Base-by-base conservation (phyloP, 2,888 invertebrate genomes). In the Melipona bicolor region DNA sequence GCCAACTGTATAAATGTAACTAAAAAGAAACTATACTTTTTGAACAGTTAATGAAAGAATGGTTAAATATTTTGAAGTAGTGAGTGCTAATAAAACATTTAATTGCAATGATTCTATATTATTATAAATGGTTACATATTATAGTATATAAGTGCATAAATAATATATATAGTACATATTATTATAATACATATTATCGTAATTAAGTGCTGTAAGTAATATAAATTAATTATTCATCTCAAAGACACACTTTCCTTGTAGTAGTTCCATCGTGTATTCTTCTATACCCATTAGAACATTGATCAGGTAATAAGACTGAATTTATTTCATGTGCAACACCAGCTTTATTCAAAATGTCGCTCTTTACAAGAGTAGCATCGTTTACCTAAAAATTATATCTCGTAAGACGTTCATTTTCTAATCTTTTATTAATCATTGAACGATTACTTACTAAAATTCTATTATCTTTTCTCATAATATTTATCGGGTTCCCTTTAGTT, bases 271-370 rank as follows among this genome's bases (percentile, higher is more conserved):
- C 64, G 3, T n/a, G 9, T n/a, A 17, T 54, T 70, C 36, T 77
- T 61, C 54, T 70, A n/a, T 77, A 67, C 4, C 52, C 6, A 52
- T 32, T 65, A 56, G 71, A 6, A 49, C 85, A 83, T 4, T 54
- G 56, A 13, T 79, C 73, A 13, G 77, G 83, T 15, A 85, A 27
- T 52, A 88, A 49, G n/a, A 73, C 86, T 27, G 79, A 74, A 43
- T 78, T 81, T 61, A 88, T 88, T 78, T 80, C 79, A 68, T 86
- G 83, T 4, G 79, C 84, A 3, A 84, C 65, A 15, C 84, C 83
- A 50, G 69, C 68, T 27, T 64, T 74, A 27, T 79, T 84, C 13
- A 84, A 50, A 56, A 83, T 79, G 3, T 84, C 77, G 6, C 36
- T 19, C 21, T 83, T 83, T 2, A 77, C 65, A 27, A 83, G 54